phyloP scores from a whole-genome alignment of 1,140 invertebrate genomes.

The Zophobas morio region DNA sequence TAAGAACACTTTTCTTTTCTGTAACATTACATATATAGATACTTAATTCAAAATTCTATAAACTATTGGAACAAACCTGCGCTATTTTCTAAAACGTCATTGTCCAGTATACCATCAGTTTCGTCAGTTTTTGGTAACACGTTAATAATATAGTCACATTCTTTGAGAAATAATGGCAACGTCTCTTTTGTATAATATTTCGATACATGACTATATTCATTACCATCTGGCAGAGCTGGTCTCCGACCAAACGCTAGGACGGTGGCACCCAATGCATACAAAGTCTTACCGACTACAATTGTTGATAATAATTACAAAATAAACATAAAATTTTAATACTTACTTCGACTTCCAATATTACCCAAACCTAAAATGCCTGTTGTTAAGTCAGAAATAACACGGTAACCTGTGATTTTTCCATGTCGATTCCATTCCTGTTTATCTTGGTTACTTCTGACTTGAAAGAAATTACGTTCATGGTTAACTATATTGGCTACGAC shows the following conservation, averaged over 20 bases:
- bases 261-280: conserved; percentile 67
- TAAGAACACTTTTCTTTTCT: conserved; percentile 68
- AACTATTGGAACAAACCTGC: conserved; percentile 51
- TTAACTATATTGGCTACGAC: conserved; percentile 72
- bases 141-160: conserved; percentile 74
- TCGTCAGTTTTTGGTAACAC: conserved; percentile 71
- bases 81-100: conserved; percentile 68
- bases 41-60: conserved; percentile 1
- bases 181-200: conserved; percentile 63
- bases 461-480: conserved; percentile 67
- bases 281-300: conserved; percentile 66
- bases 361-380: conserved; percentile 72
- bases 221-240: conserved; percentile 58
- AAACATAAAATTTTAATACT: conserved; percentile 45
- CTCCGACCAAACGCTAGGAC: conserved; percentile 65
- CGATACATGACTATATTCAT: conserved; percentile 60
- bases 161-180: conserved; percentile 68
- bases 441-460: conserved; percentile 67
- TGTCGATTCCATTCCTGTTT: conserved; percentile 64
- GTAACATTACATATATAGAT: conserved; percentile 42
- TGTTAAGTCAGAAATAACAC: conserved; percentile 67
- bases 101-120: conserved; percentile 71
- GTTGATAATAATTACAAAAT: conserved; percentile 22
- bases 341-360: conserved; percentile 69
- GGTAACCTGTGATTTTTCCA: conserved; percentile 65